A percentile compares a stretch with the other conserved stretches of the same genome.
These are phyloP conservation scores for Conger conger DNA, from an alignment of 2,113 vertebrate species.

Conservation along the genomic window DNA sequence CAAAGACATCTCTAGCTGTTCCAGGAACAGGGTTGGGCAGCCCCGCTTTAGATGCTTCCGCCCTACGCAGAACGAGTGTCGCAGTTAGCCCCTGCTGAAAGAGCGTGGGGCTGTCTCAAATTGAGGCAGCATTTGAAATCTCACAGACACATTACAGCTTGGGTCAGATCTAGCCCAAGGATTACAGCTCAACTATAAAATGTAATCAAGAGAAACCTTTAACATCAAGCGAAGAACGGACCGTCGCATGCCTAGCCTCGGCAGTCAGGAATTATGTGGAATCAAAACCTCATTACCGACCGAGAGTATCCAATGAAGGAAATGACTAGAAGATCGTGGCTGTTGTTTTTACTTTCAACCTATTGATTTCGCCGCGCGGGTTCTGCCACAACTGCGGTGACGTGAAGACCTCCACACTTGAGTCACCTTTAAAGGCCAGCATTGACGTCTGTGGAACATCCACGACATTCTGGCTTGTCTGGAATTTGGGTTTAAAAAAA, in stretches of 20 bases:
- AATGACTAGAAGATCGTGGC: neutral
- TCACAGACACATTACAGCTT: neutral
- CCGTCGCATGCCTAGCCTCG: neutral
- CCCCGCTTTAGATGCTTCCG: too few relatives aligned
- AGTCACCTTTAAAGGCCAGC: constrained; percentile 30
- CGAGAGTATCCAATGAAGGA: neutral
- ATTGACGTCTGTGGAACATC: constrained; percentile 22
- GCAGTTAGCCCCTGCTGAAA: neutral
- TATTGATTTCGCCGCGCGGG: neutral
- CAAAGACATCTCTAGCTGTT: too few relatives aligned
- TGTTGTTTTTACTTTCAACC: neutral
- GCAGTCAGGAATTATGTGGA: neutral
- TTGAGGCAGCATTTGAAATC: constrained; percentile 26
- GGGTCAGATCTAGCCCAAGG: neutral
- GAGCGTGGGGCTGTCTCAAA: neutral
- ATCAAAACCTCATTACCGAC: neutral
- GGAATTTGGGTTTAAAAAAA: neutral
- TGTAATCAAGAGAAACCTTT: neutral
- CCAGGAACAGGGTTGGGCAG: too few relatives aligned
- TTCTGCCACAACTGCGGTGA: neutral
- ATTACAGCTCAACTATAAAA: neutral
- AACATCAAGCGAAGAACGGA: neutral
- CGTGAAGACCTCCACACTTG: neutral
- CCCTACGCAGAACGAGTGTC: too few relatives aligned
- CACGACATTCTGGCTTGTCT: constrained; percentile 4